Base-by-base conservation (phyloP, 2,888 invertebrate species). In the Sacculina carcini region DNA sequence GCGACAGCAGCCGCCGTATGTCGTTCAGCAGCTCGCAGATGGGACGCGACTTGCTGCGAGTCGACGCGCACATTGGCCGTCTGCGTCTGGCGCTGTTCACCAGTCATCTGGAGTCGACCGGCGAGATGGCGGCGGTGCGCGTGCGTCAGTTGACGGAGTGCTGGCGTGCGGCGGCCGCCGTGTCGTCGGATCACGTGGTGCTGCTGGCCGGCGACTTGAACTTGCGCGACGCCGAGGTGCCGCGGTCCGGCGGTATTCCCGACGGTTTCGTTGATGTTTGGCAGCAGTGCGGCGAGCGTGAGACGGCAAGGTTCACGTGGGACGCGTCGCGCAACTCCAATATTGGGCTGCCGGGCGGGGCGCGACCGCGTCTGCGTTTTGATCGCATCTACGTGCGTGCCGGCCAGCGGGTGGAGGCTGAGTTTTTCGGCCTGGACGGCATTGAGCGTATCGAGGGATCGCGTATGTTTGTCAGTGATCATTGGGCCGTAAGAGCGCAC, bases 151-250 rank as follows among this genome's bases (percentile, higher is more conserved):
- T 72, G 34, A 60, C 60, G 50, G 57, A 52, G 3, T 62, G 62
- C 5, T 66, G 71, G 50, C 57, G 63, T 21, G 57, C 59, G 34
- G 58, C 67, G 31, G 36, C 62, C 23, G 34, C 50, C 6, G 23
- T 42, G 16, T 19, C 50, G 2, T n/a, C 51, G 2, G 51, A 59
- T 31, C 58, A 59, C 6, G 62, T 66, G 38, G 67, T 70, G 0
- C 63, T 75, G 42, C 71, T 73, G 61, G 74, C 69, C 28, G 75
- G 75, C 2, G 74, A 75, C 61, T 60, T 75, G 29, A 75, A 75
- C 60, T 58, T 74, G 1, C 61, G 74, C 38, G 74, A 75, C 58
- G 65, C 66, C 56, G 74, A 75, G 51, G 50, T 51, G n/a, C 32
- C 16, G 44, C 60, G 58, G 28, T 55, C 60, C 2, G 68, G 66